Conservation (phyloP, 2,888 invertebrate species). For the Carabus problematicus region DNA sequence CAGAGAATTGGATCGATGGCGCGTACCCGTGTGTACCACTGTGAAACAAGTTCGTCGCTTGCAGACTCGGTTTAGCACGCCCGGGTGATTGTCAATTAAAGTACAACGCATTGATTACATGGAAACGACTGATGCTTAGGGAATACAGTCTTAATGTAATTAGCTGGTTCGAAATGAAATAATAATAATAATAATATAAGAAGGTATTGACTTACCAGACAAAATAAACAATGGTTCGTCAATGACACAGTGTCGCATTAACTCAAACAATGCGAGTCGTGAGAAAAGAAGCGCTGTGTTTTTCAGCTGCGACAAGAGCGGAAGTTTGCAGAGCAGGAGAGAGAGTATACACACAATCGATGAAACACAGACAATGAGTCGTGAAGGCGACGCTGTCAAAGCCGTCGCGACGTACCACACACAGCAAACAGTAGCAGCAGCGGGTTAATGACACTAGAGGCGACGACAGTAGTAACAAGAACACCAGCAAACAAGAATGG, state of each 20-base stretch:
- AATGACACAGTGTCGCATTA: constrained; percentile 25
- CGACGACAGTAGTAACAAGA: neutral
- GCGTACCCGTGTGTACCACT: constrained; percentile 17
- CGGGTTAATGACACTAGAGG: constrained; percentile 18
- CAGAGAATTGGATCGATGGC: constrained; percentile 35
- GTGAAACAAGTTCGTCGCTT: neutral
- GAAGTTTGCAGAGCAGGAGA: constrained; percentile 6
- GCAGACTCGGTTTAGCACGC: neutral
- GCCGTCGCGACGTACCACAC: constrained; percentile 17
- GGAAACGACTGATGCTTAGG: constrained; percentile 1
- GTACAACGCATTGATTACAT: constrained; percentile 7
- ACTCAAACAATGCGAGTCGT: constrained; percentile 14
- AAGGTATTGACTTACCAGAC: constrained; percentile 25
- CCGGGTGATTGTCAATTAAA: constrained; percentile 13
- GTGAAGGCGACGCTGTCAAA: constrained; percentile 24
- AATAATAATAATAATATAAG: neutral
- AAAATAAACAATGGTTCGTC: constrained; percentile 32
- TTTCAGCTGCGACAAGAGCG: constrained; percentile 7
- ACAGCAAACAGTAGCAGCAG: neutral
- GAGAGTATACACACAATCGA: constrained; percentile 23
- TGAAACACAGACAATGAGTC: constrained; percentile 30
- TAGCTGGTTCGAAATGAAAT: neutral
- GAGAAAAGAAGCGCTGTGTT: constrained; percentile 9
- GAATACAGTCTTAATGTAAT: neutral
- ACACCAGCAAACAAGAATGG: constrained; percentile 1